Conservation (phyloP, 2,797 vertebrate species). For the Gymnothorax reevesii region DNA sequence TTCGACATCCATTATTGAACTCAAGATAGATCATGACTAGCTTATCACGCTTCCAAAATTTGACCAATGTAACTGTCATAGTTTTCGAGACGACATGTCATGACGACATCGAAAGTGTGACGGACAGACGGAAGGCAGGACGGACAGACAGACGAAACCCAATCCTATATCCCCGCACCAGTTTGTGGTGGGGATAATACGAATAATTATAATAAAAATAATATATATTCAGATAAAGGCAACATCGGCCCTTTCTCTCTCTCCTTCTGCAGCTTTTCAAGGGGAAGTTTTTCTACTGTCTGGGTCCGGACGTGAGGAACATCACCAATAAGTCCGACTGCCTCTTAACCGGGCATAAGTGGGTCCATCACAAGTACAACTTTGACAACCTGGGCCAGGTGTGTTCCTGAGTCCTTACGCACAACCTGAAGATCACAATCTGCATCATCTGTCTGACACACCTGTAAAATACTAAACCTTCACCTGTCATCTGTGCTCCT, state of each 20-base stretch:
- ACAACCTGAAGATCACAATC: background rate
- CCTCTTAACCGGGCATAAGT: constrained; percentile 89
- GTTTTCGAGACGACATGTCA: no score
- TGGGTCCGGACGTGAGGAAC: constrained; percentile 89
- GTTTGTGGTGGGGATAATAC: no score
- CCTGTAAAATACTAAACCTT: constrained; percentile 13
- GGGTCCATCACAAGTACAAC: constrained; percentile 98
- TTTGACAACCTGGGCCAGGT: constrained; percentile 98
- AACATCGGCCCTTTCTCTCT: background rate
- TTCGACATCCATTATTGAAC: no score
- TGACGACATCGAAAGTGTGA: no score
- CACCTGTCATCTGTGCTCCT: constrained; percentile 3
- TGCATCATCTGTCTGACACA: background rate
- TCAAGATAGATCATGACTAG: no score
- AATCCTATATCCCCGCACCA: no score
- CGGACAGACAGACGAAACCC: no score
- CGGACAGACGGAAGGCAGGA: no score
- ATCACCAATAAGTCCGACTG: constrained; percentile 97
- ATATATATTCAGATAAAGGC: background rate
- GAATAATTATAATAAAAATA: no score
- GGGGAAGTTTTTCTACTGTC: constrained; percentile 97
- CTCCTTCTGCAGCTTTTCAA: constrained; percentile 85
- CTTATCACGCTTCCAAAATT: no score
- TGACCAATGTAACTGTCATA: no score
- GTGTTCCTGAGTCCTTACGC: constrained; percentile 21